phyloP scores from a whole-genome alignment of 2,113 vertebrate genomes.

The Balaeniceps rex region DNA sequence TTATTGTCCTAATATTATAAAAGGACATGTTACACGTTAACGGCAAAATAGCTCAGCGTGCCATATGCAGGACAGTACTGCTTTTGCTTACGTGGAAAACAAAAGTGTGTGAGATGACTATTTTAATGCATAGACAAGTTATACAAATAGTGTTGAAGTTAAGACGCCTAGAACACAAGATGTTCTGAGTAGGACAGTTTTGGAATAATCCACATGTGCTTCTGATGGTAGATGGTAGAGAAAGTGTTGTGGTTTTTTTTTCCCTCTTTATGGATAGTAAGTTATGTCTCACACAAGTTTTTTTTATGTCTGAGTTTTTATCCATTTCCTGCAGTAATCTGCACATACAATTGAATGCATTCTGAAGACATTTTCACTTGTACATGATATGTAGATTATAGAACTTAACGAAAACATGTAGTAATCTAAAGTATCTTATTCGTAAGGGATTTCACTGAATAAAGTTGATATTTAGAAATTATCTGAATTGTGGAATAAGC shows the following conservation, averaged over 20 bases:
- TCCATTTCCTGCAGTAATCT: neutral
- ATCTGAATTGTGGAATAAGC: neutral
- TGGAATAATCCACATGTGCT: neutral
- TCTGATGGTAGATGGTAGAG: neutral
- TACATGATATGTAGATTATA: neutral
- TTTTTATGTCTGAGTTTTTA: neutral
- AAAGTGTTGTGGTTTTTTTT: neutral
- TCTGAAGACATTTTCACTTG: neutral
- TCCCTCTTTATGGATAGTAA: neutral
- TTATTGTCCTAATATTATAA: neutral
- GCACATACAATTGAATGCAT: neutral
- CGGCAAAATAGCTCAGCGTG: neutral
- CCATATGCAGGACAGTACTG: neutral
- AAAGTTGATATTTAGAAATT: neutral
- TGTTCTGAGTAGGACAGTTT: neutral
- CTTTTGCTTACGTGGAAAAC: neutral
- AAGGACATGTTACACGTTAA: neutral
- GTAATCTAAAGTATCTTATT: neutral
- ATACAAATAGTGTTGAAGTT: neutral
- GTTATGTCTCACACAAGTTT: neutral
- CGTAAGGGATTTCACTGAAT: neutral
- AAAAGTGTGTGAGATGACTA: neutral
- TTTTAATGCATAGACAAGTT: neutral
- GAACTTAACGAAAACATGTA: neutral
- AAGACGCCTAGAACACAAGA: neutral